phyloP scores from a whole-genome alignment of 2,888 invertebrate species.

The Trichacis sp. region DNA sequence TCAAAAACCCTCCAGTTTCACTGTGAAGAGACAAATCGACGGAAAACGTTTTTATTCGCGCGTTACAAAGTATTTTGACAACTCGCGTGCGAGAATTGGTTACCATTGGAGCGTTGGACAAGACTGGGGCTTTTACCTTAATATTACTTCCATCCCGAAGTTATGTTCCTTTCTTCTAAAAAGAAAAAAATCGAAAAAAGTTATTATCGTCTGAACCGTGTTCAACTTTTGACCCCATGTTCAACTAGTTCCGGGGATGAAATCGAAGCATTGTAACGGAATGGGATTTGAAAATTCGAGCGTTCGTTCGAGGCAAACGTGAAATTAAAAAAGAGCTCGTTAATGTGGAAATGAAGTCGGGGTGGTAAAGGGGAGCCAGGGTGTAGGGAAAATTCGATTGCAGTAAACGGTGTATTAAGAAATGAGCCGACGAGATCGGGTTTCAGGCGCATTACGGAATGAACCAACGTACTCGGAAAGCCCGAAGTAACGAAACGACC shows the following conservation, averaged over 20 bases:
- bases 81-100: too few species aligned
- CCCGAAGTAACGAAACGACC: slow-evolving; percentile 21
- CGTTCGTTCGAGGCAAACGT: neutral
- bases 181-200: too few species aligned
- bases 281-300: neutral
- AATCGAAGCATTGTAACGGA: neutral
- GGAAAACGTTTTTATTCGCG: too few species aligned
- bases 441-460: too few species aligned
- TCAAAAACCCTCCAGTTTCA: too few species aligned
- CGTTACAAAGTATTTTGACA: too few species aligned
- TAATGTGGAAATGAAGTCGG: slow-evolving; percentile 21
- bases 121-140: too few species aligned
- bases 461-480: slow-evolving; percentile 7
- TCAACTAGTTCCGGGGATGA: neutral
- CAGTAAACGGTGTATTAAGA: slow-evolving; percentile 24
- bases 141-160: too few species aligned
- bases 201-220: too few species aligned
- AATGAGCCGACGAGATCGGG: slow-evolving; percentile 19
- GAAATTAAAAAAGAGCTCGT: slow-evolving; percentile 25
- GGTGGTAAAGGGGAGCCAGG: slow-evolving; percentile 14
- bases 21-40: too few species aligned
- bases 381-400: slow-evolving; percentile 30
- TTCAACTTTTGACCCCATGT: neutral
- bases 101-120: too few species aligned
- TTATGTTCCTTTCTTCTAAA: too few species aligned